Conservation (phyloP, 1,140 invertebrate species). For the Scaptomyza pallida region DNA sequence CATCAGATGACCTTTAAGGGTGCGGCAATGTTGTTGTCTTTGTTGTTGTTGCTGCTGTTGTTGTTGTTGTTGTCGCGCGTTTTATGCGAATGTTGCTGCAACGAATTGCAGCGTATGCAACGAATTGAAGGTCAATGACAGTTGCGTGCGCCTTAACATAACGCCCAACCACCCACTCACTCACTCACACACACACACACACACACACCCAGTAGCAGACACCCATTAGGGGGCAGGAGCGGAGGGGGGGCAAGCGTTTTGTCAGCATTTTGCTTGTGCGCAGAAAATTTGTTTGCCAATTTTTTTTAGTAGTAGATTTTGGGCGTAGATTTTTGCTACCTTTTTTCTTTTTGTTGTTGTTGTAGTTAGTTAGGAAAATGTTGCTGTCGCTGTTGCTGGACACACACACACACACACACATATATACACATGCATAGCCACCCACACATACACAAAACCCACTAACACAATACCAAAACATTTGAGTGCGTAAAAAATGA, state of each 20-base stretch:
- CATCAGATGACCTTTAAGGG: slow-evolving; percentile 76
- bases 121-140: slow-evolving; percentile 79
- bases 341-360: slow-evolving; percentile 17
- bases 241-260: slow-evolving; percentile 9
- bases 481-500: slow-evolving; percentile 60
- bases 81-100: slow-evolving; percentile 4
- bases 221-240: neutral
- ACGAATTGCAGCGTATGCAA: slow-evolving; percentile 48
- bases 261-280: slow-evolving; percentile 47
- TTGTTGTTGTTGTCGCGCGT: slow-evolving; percentile 15
- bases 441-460: slow-evolving; percentile 4
- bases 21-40: slow-evolving; percentile 63
- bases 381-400: slow-evolving; percentile 14
- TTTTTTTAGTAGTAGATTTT: slow-evolving; percentile 55
- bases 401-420: slow-evolving; percentile 22
- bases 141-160: slow-evolving; percentile 75
- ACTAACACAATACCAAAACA: slow-evolving; percentile 22
- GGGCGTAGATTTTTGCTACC: slow-evolving; percentile 39
- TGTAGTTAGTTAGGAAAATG: slow-evolving; percentile 3
- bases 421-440: slow-evolving; percentile 6
- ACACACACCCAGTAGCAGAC: too few relatives aligned
- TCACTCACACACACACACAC: too few relatives aligned
- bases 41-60: slow-evolving; percentile 15
- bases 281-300: slow-evolving; percentile 44
- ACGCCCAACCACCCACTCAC: neutral